A percentile compares a stretch with the other conserved stretches of the same genome.
phyloP scores from a whole-genome alignment of 2,113 vertebrate genomes.

The Siniperca chuatsi region DNA sequence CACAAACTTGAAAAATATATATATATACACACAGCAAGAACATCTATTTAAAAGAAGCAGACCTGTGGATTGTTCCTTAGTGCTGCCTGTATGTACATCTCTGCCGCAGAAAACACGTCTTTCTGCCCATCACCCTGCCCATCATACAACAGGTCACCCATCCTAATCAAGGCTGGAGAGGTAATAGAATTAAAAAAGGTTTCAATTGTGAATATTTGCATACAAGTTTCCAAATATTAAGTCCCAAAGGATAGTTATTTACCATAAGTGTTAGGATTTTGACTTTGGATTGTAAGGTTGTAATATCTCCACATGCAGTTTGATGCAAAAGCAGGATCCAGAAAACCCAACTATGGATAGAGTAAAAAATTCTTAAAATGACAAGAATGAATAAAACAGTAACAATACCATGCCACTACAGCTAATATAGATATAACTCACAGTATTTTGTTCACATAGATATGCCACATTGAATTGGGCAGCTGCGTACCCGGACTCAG shows the following conservation, averaged over 20 bases:
- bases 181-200: background rate
- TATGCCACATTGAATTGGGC: constrained; percentile 87
- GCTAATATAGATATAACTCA: constrained; percentile 63
- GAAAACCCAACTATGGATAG: constrained; percentile 66
- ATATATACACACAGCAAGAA: background rate
- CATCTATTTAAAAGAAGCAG: background rate
- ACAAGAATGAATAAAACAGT: background rate
- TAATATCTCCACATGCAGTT: constrained; percentile 83
- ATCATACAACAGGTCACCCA: constrained; percentile 84
- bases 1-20: background rate
- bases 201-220: background rate
- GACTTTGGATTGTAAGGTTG: constrained; percentile 81
- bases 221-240: background rate
- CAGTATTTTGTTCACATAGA: constrained; percentile 83
- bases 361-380: background rate
- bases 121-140: constrained; percentile 53
- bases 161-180: constrained; percentile 81
- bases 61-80: constrained; percentile 84
- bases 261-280: constrained; percentile 82
- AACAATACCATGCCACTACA: background rate
- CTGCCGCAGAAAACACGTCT: constrained; percentile 76
- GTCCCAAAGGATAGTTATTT: constrained; percentile 9
- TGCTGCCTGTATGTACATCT: constrained; percentile 85
- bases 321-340: constrained; percentile 70
- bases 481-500: constrained; percentile 82